Conservation (phyloP, 2,113 vertebrate genomes). For the Potamarius usumacintae region DNA sequence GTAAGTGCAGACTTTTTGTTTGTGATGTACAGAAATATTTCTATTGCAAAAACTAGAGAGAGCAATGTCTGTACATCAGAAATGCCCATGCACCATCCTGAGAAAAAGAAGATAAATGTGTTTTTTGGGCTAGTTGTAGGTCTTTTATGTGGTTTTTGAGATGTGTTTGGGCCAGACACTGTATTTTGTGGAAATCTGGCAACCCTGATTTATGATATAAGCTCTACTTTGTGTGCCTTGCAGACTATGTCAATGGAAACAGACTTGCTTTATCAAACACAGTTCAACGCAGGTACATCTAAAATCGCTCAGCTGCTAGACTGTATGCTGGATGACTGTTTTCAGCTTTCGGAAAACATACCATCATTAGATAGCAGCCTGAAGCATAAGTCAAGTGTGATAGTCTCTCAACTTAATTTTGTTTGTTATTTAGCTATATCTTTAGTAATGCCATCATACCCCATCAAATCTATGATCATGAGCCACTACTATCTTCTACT, state of each 20-base stretch:
- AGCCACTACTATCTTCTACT: not conserved
- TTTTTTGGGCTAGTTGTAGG: not conserved
- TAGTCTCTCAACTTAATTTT: not conserved
- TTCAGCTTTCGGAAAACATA: not conserved
- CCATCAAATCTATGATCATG: not conserved
- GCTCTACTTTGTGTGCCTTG: not conserved
- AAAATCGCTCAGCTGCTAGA: not conserved
- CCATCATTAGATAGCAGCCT: not conserved
- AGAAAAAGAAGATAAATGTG: too few species aligned
- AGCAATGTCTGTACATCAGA: not conserved
- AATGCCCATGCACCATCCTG: too few species aligned
- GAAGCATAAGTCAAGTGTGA: not conserved
- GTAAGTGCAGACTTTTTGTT: too few species aligned
- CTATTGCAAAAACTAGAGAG: not conserved
- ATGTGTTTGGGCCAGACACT: not conserved
- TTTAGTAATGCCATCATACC: not conserved
- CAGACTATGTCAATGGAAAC: not conserved
- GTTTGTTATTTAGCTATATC: not conserved
- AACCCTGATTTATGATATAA: not conserved
- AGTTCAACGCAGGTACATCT: not conserved
- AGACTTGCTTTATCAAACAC: not conserved
- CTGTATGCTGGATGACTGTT: not conserved
- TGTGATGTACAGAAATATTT: not conserved
- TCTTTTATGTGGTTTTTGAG: not conserved
- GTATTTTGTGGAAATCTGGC: not conserved